Percentiles rank a stretch among this genome's conserved stretches.
Conservation (phyloP, 2,888 invertebrate species). For the Dermolepida albohirtum region DNA sequence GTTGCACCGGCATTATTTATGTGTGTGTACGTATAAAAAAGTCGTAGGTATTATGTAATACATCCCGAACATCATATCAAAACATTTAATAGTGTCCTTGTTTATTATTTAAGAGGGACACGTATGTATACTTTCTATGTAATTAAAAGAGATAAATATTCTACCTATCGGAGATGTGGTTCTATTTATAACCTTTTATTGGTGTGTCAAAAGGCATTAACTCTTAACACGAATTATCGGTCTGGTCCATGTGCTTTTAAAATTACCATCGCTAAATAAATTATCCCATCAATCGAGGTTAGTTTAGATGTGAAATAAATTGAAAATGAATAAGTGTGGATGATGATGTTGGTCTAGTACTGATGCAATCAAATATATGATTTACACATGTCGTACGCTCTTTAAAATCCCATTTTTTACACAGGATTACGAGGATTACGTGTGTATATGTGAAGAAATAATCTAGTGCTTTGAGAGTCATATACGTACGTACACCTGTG, state of each 20-base stretch:
- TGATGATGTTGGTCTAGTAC: slow-evolving; percentile 47
- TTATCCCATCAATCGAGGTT: slow-evolving; percentile 46
- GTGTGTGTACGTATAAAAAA: too few relatives aligned
- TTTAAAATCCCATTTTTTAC: slow-evolving; percentile 47
- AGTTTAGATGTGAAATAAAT: slow-evolving; percentile 47
- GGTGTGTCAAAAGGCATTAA: slow-evolving; percentile 33
- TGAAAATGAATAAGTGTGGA: slow-evolving; percentile 51
- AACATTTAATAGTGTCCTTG: slow-evolving; percentile 22
- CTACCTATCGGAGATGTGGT: slow-evolving; percentile 27
- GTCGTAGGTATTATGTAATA: too few relatives aligned
- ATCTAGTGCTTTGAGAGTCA: background rate
- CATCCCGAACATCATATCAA: slow-evolving; percentile 10
- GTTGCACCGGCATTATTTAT: background rate
- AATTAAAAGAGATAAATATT: slow-evolving; percentile 31
- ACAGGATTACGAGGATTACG: slow-evolving; percentile 4
- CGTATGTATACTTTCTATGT: slow-evolving; percentile 25
- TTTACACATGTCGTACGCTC: slow-evolving; percentile 47
- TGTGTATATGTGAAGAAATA: slow-evolving; percentile 15
- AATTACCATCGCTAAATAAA: slow-evolving; percentile 43
- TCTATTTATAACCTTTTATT: slow-evolving; percentile 36
- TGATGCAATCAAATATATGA: slow-evolving; percentile 48
- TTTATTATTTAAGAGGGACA: slow-evolving; percentile 20
- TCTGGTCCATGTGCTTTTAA: slow-evolving; percentile 14
- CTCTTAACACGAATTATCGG: slow-evolving; percentile 35
- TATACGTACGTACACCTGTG: too few relatives aligned